Conservation (phyloP, 2,797 vertebrate genomes). For the Myotis myotis region DNA sequence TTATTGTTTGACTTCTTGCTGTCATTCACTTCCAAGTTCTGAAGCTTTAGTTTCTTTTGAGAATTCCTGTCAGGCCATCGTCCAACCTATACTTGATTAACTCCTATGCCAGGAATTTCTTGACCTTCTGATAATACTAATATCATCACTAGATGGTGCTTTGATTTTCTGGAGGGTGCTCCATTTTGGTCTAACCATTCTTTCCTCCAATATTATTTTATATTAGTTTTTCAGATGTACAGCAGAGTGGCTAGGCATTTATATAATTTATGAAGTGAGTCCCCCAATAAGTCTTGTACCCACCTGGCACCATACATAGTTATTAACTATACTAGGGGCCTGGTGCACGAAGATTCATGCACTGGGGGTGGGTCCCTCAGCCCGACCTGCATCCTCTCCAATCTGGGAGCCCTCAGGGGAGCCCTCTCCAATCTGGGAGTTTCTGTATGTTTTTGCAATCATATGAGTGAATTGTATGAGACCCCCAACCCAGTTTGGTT, state of each 20-base stretch:
- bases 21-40: background rate
- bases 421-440: no score
- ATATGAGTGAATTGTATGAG: no score
- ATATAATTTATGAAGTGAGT: background rate
- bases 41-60: conserved; percentile 9
- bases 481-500: no score
- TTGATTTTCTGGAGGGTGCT: background rate
- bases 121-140: background rate
- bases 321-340: background rate
- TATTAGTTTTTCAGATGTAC: background rate
- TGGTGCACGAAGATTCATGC: no score
- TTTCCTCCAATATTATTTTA: background rate
- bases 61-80: background rate
- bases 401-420: no score
- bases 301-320: background rate
- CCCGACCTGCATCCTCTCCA: no score
- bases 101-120: background rate
- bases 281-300: background rate
- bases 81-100: background rate
- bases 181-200: background rate
- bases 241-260: background rate
- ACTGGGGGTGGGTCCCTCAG: no score
- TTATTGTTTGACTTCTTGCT: background rate
- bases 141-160: background rate
- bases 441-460: no score